phyloP scores from a whole-genome alignment of 2,888 invertebrate species.

The Ornithoptera alexandrae region DNA sequence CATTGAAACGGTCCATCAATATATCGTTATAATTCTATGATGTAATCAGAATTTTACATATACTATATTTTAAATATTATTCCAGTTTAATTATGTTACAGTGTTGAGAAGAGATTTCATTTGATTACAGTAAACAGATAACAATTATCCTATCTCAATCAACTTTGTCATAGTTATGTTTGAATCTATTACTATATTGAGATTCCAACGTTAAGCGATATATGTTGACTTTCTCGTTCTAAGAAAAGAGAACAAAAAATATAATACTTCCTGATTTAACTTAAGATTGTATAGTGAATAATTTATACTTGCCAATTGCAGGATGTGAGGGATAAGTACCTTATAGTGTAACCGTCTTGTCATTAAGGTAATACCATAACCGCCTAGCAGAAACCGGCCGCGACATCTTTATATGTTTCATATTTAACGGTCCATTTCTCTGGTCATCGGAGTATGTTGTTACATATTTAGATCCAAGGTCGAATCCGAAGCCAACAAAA shows the following conservation, averaged over 20 bases:
- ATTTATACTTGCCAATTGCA: slow-evolving; percentile 15
- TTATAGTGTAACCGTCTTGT: slow-evolving; percentile 9
- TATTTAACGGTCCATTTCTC: not conserved
- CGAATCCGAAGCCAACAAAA: not conserved
- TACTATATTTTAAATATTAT: slow-evolving; percentile 2
- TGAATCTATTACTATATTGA: not conserved
- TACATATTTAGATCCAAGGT: not conserved
- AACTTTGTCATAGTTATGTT: not conserved
- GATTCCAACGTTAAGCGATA: not conserved
- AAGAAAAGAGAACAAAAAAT: not conserved
- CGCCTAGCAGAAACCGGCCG: slow-evolving; percentile 5
- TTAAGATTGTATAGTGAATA: slow-evolving; percentile 10
- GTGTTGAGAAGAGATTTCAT: not conserved
- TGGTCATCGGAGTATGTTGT: slow-evolving; percentile 1
- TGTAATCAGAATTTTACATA: slow-evolving; percentile 18
- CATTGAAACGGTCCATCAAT: slow-evolving; percentile 37
- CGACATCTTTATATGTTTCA: slow-evolving; percentile 16
- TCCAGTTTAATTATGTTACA: not conserved
- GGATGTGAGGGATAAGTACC: slow-evolving; percentile 11
- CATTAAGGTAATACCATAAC: slow-evolving; percentile 21
- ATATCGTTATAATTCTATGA: slow-evolving; percentile 38
- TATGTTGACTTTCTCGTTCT: not conserved
- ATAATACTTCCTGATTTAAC: slow-evolving; percentile 11
- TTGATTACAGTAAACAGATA: not conserved
- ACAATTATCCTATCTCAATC: not conserved